These are phyloP conservation scores for Lanistes nyassanus DNA, from an alignment of 1,140 invertebrate genomes.

Conservation along the genomic window DNA sequence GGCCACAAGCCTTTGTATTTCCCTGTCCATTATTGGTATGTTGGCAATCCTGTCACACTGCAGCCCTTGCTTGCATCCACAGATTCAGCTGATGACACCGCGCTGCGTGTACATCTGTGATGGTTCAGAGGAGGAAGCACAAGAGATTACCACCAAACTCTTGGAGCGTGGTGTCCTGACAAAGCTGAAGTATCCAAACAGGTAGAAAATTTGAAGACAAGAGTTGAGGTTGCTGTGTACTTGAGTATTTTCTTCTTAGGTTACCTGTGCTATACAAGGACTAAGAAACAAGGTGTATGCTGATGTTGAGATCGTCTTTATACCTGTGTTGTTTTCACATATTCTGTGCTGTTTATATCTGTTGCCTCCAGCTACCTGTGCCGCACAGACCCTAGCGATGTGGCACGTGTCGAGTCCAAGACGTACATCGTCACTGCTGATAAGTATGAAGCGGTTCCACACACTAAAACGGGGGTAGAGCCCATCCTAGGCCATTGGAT, in stretches of 20 bases:
- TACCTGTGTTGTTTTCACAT: background rate
- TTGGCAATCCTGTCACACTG: too few relatives aligned
- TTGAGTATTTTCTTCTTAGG: background rate
- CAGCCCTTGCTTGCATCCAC: background rate
- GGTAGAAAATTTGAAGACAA: too few relatives aligned
- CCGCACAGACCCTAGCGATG: slow-evolving; percentile 95
- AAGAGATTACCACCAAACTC: slow-evolving; percentile 70
- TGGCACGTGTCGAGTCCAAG: slow-evolving; percentile 94
- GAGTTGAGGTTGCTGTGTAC: too few relatives aligned
- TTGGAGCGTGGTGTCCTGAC: slow-evolving; percentile 78
- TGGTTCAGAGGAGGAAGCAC: slow-evolving; percentile 85
- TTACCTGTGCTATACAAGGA: background rate
- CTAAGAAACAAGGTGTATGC: background rate
- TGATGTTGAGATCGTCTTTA: background rate
- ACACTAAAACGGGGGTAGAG: slow-evolving; percentile 62
- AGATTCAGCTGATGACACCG: slow-evolving; percentile 79
- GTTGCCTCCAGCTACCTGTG: slow-evolving; percentile 81
- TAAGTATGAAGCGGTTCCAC: slow-evolving; percentile 85
- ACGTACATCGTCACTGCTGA: slow-evolving; percentile 92
- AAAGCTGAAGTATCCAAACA: slow-evolving; percentile 87
- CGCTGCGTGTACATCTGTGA: slow-evolving; percentile 91
- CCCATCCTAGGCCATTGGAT: slow-evolving; percentile 92
- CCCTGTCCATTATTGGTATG: background rate
- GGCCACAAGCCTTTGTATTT: background rate
- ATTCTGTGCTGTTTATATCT: background rate